Conservation (phyloP, 23 tunicate species). For the Styela clava region DNA sequence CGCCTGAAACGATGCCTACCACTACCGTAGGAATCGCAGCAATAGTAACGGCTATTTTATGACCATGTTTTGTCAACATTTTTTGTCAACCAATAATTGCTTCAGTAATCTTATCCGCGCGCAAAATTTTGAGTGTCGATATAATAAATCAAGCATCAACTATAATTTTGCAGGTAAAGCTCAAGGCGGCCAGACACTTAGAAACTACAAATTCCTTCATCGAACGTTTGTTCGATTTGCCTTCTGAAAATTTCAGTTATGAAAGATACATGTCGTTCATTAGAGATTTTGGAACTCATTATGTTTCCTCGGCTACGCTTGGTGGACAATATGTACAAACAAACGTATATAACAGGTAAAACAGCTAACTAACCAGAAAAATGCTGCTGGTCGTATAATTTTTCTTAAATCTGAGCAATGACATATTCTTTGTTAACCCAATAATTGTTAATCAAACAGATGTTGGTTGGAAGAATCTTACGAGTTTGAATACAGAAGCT, state of each 20-base stretch:
- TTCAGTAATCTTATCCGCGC: no score
- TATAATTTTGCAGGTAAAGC: slow-evolving; percentile 38
- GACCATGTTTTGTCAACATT: no score
- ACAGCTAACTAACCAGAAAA: neutral
- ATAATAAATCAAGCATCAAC: no score
- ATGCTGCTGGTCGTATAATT: no score
- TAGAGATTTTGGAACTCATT: slow-evolving; percentile 86
- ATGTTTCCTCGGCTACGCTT: slow-evolving; percentile 53
- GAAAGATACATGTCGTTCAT: slow-evolving; percentile 54
- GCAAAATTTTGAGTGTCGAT: no score
- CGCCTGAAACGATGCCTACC: no score
- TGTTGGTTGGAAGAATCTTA: slow-evolving; percentile 59
- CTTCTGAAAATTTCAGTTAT: slow-evolving; percentile 43
- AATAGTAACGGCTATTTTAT: no score
- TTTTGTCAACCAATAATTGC: no score
- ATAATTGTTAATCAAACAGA: slow-evolving; percentile 35
- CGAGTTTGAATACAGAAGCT: slow-evolving; percentile 26
- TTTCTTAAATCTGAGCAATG: slow-evolving; percentile 1
- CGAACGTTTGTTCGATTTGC: slow-evolving; percentile 59
- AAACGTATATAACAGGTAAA: slow-evolving; percentile 58
- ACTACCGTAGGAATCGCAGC: no score
- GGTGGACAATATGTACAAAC: slow-evolving; percentile 61
- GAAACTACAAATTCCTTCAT: slow-evolving; percentile 49
- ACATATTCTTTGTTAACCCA: slow-evolving; percentile 5
- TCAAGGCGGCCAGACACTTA: slow-evolving; percentile 40